phyloP scores from a whole-genome alignment of 23 tunicate species.

The Halocynthia aurantium region DNA sequence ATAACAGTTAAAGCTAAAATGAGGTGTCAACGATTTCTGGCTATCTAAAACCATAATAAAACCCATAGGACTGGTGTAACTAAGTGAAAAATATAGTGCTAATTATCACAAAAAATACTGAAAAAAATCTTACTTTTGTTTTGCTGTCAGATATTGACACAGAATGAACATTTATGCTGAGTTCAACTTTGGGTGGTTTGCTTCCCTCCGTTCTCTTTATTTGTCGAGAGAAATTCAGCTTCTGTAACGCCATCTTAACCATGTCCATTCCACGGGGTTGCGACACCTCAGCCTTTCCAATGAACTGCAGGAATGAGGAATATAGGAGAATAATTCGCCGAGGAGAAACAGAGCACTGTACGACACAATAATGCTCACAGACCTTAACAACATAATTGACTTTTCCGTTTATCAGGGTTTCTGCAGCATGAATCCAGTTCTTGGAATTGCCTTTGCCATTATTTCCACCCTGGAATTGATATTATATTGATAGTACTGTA shows the following conservation, averaged over 20 bases:
- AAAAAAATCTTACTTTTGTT: slow-evolving; percentile 48
- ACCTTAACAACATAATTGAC: slow-evolving; percentile 59
- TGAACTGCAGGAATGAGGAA: slow-evolving; percentile 17
- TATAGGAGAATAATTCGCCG: background rate
- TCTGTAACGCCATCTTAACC: slow-evolving; percentile 62
- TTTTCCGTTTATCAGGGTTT: slow-evolving; percentile 44
- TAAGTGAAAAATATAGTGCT: too few relatives aligned
- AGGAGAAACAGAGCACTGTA: background rate
- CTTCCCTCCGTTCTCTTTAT: slow-evolving; percentile 75
- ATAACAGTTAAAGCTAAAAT: too few relatives aligned
- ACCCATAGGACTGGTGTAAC: background rate
- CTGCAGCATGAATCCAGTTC: slow-evolving; percentile 64
- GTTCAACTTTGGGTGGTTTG: slow-evolving; percentile 82
- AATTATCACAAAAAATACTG: too few relatives aligned
- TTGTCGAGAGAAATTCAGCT: slow-evolving; percentile 67
- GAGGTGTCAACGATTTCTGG: too few relatives aligned
- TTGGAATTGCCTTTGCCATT: slow-evolving; percentile 16
- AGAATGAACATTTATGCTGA: slow-evolving; percentile 48
- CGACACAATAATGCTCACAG: background rate
- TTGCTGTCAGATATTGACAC: slow-evolving; percentile 33
- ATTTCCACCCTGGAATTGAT: background rate
- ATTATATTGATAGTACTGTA: background rate
- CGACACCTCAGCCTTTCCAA: slow-evolving; percentile 59
- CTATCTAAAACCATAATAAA: background rate
- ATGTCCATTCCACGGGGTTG: slow-evolving; percentile 74